These are phyloP conservation scores for Sweltsa coloradensis DNA, from an alignment of 1,140 invertebrate genomes.

Conservation along the genomic window DNA sequence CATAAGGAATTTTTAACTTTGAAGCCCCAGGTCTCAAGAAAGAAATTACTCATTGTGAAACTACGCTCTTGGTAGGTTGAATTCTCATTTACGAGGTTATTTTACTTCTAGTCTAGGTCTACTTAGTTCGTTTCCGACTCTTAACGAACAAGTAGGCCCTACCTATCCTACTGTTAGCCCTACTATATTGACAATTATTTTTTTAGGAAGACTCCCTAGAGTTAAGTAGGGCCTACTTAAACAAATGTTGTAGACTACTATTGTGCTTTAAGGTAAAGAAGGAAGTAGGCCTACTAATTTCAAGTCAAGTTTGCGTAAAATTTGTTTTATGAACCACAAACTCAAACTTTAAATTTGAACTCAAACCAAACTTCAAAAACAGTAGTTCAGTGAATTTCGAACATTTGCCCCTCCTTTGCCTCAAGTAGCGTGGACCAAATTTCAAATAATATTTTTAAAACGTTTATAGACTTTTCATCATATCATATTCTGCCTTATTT, in stretches of 20 bases:
- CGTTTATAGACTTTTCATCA: conserved; percentile 3
- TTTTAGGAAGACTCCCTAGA: background rate
- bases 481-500: conserved; percentile 12
- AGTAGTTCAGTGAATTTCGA: conserved; percentile 6
- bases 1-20: conserved; percentile 80
- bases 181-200: too few relatives aligned
- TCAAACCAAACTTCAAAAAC: conserved; percentile 6
- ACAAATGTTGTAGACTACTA: background rate
- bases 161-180: too few relatives aligned
- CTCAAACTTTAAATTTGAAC: background rate
- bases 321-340: too few relatives aligned
- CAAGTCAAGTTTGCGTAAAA: too few relatives aligned
- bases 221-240: background rate
- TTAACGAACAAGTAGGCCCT: too few relatives aligned
- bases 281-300: too few relatives aligned
- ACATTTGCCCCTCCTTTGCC: too few relatives aligned
- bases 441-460: background rate
- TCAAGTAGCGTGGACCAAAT: conserved; percentile 7
- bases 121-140: too few relatives aligned
- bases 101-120: too few relatives aligned
- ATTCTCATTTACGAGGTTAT: too few relatives aligned
- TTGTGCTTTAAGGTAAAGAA: background rate
- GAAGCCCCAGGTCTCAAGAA: conserved; percentile 88
- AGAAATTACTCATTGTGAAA: conserved; percentile 73
- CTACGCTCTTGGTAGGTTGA: too few relatives aligned